Conservation (phyloP, 2,797 vertebrate species). For the Notolepis coatsorum region DNA sequence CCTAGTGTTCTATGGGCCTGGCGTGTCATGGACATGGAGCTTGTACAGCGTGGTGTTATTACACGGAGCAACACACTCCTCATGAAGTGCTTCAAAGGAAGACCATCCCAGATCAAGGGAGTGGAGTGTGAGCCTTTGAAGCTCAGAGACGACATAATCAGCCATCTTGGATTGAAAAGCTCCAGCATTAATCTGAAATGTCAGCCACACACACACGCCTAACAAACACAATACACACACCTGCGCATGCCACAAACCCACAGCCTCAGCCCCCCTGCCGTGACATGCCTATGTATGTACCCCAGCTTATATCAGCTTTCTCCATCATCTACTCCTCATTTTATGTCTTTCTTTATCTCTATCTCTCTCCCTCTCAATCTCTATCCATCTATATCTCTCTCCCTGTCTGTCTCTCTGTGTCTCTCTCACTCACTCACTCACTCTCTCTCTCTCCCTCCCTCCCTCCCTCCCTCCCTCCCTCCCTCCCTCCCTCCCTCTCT, state of each 20-base stretch:
- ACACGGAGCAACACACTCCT: slow-evolving; percentile 55
- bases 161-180: slow-evolving; percentile 63
- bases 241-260: slow-evolving; percentile 39
- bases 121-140: slow-evolving; percentile 67
- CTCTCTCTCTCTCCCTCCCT: neutral
- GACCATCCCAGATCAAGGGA: slow-evolving; percentile 63
- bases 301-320: neutral
- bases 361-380: neutral
- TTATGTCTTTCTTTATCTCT: neutral
- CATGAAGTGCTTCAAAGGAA: slow-evolving; percentile 73
- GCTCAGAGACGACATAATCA: slow-evolving; percentile 63
- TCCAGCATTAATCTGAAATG: slow-evolving; percentile 49
- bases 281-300: neutral
- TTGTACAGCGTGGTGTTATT: slow-evolving; percentile 52
- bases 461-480: neutral
- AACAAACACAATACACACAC: slow-evolving; percentile 18
- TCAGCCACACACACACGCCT: slow-evolving; percentile 37
- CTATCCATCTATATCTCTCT: neutral
- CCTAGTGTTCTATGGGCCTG: too few relatives aligned
- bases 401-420: too few relatives aligned
- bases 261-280: slow-evolving; percentile 26
- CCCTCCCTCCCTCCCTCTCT: neutral
- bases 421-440: neutral
- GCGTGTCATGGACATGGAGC: slow-evolving; percentile 43
- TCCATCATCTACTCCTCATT: neutral